phyloP scores from a whole-genome alignment of 2,797 vertebrate species.

The Rhinichthys osculus region DNA sequence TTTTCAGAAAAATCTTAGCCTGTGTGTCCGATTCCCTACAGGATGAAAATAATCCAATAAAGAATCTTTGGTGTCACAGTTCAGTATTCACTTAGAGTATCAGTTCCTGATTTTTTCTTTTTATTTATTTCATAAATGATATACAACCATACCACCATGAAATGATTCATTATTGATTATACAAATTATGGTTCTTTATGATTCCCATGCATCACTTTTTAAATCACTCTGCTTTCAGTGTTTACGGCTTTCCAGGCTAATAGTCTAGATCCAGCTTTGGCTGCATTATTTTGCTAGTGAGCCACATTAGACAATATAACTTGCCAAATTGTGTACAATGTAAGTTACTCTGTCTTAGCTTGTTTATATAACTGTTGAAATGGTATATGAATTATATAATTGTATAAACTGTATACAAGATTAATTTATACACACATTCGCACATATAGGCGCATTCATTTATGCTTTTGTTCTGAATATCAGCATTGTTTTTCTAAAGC shows the following conservation, averaged over 20 bases:
- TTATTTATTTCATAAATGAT: background rate
- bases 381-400: background rate
- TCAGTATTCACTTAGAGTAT: slow-evolving; percentile 7
- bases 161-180: background rate
- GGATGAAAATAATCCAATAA: slow-evolving; percentile 6
- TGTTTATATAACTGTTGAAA: background rate
- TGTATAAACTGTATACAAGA: background rate
- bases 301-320: background rate
- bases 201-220: background rate
- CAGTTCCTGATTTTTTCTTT: background rate
- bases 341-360: background rate
- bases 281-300: background rate
- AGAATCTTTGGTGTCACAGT: slow-evolving; percentile 14
- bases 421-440: too few species aligned
- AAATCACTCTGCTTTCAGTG: background rate
- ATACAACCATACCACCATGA: background rate
- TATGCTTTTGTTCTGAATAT: background rate
- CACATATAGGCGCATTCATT: background rate
- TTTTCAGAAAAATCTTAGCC: slow-evolving; percentile 4
- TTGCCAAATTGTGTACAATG: background rate
- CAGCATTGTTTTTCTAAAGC: background rate
- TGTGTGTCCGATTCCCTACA: background rate
- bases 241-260: background rate
- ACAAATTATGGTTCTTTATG: background rate
- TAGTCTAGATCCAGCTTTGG: background rate